phyloP scores from a whole-genome alignment of 2,888 invertebrate genomes.

The Lamproptera curius region DNA sequence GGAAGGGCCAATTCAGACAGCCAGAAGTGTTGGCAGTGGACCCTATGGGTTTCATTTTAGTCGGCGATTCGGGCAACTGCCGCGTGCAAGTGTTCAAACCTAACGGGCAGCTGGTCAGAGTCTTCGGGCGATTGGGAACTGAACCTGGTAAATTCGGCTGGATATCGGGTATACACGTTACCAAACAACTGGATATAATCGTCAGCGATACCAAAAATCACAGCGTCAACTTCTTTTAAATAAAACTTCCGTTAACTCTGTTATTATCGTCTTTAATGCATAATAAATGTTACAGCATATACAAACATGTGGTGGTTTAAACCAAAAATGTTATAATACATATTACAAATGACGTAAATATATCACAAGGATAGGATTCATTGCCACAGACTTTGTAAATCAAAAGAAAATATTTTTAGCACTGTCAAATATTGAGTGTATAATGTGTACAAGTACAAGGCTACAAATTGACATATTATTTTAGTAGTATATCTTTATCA shows the following conservation, averaged over 20 bases:
- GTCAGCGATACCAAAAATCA: slow-evolving; percentile 80
- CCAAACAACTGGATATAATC: slow-evolving; percentile 79
- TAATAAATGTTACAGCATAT: slow-evolving; percentile 17
- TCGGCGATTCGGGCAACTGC: slow-evolving; percentile 88
- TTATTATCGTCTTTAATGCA: background rate
- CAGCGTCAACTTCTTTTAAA: slow-evolving; percentile 57
- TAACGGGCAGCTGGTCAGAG: slow-evolving; percentile 82
- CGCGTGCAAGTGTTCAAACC: slow-evolving; percentile 86
- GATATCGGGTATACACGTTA: slow-evolving; percentile 83
- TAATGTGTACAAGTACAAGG: too few species aligned
- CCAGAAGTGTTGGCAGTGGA: slow-evolving; percentile 87
- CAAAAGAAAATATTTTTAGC: too few species aligned
- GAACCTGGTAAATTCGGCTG: slow-evolving; percentile 79
- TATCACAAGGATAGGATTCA: too few species aligned
- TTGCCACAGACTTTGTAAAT: too few species aligned
- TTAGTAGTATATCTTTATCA: too few species aligned
- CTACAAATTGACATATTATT: too few species aligned
- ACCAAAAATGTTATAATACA: too few species aligned
- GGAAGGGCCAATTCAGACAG: slow-evolving; percentile 84
- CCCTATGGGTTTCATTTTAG: slow-evolving; percentile 84
- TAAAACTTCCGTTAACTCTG: slow-evolving; percentile 11
- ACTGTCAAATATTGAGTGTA: too few species aligned
- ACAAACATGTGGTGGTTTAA: too few species aligned
- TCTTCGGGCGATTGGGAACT: slow-evolving; percentile 77
- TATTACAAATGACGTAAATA: too few species aligned